Evolutionary conservation across 1,140 invertebrate species (phyloP), one percentile per base, ranked within the genome.

Genomic region (Pantala flavescens): DNA sequence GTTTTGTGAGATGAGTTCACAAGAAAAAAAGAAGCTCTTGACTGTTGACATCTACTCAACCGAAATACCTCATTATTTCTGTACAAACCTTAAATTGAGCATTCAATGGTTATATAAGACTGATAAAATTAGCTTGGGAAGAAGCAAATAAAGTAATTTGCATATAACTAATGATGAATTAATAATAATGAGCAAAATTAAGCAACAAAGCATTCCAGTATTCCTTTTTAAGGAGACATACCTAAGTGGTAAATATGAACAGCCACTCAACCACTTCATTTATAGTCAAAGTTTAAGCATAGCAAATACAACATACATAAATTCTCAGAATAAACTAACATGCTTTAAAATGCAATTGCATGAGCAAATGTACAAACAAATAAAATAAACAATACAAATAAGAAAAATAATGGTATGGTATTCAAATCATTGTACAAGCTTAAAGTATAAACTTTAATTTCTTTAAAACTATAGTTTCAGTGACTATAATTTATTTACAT

Each of bases 261-360:
- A 19, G 12, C 12, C 49, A 63, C 49, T 63, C 10, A 14, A 63
- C 49, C 49, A 63, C 12, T 7, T 63, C 12, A 63, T 63, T 63
- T 63, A 63, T 63, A 63, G 12, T 16, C 49, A 63, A 63, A 7
- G 49, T 63, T 63, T 63, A 63, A 63, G 49, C 49, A 63, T 63
- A 63, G 16, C 14, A 63, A 63, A 63, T 63, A 63, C n/a, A 63
- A 63, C 49, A 63, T 63, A 63, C 49, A 63, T 63, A 63, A 63
- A 63, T 63, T 63, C 49, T 63, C 49, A 63, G 16, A 63, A 63
- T 63, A 63, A 63, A 63, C 49, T 63, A 63, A 63, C 49, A 63
- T 63, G n/a, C 49, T 63, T 63, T 63, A 63, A 63, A 63, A 63
- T 63, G 49, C 49, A 16, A 63, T 63, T 63, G 49, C n/a, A 21